Percentiles rank a stretch among this genome's conserved stretches.
Conservation (phyloP, 2,888 invertebrate species). For the Trisateles emortualis region DNA sequence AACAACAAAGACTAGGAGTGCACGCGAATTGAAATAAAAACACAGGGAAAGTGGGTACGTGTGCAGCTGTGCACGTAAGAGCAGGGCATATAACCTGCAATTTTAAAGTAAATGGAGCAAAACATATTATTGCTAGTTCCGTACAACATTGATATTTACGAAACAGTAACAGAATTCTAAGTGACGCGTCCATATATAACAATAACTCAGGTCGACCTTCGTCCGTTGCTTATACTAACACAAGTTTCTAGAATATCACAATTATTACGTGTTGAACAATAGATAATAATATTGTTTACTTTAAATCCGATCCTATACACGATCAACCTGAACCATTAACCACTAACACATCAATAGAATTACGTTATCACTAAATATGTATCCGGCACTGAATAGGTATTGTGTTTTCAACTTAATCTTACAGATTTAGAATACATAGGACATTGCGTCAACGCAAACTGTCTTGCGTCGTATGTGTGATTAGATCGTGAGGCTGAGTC, state of each 20-base stretch:
- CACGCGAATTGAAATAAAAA: constrained; percentile 44
- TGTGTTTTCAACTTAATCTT: constrained; percentile 33
- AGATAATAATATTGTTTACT: constrained; percentile 38
- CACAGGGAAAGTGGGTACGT: constrained; percentile 66
- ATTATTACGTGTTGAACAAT: constrained; percentile 36
- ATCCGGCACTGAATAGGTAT: constrained; percentile 24
- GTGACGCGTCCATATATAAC: constrained; percentile 51
- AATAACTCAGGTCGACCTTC: constrained; percentile 75
- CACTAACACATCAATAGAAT: constrained; percentile 41
- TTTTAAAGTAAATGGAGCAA: constrained; percentile 72
- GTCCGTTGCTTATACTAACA: constrained; percentile 53
- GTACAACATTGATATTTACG: constrained; percentile 40
- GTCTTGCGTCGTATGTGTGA: constrained; percentile 46
- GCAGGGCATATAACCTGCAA: constrained; percentile 62
- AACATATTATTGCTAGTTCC: constrained; percentile 56
- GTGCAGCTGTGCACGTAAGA: constrained; percentile 53
- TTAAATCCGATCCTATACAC: constrained; percentile 42
- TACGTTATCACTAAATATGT: constrained; percentile 35
- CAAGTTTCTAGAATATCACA: constrained; percentile 60
- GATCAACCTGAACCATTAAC: constrained; percentile 20
- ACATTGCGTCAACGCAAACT: constrained; percentile 46
- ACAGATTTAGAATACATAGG: constrained; percentile 39
- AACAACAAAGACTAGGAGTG: constrained; percentile 42
- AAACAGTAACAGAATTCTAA: constrained; percentile 35
- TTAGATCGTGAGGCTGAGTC: constrained; percentile 51